phyloP scores from a whole-genome alignment of 2,113 vertebrate species.

The Tachuris rubrigastra region DNA sequence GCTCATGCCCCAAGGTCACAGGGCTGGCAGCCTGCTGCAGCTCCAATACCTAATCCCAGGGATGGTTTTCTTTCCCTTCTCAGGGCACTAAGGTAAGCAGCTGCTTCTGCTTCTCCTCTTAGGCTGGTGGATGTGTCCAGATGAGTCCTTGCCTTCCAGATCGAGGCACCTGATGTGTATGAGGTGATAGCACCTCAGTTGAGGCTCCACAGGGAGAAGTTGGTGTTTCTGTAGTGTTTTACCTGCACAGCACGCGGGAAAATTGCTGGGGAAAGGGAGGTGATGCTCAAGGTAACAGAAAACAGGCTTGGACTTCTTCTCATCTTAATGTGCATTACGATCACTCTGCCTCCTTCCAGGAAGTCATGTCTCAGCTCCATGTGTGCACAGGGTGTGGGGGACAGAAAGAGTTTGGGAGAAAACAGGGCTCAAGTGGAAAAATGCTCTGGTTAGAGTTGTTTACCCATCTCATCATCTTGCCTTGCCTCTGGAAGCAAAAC shows the following conservation, averaged over 20 bases:
- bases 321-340: rapidly evolving
- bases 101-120: background rate
- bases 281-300: rapidly evolving
- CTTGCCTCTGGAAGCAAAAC: background rate
- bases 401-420: too few relatives aligned
- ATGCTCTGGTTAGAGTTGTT: background rate
- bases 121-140: rapidly evolving
- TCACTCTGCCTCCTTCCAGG: background rate
- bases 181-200: rapidly evolving
- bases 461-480: background rate
- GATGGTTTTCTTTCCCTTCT: background rate
- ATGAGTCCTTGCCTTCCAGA: rapidly evolving
- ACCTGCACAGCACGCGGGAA: rapidly evolving
- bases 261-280: background rate
- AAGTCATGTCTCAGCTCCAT: background rate
- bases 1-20: background rate
- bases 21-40: rapidly evolving
- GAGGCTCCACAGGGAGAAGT: background rate
- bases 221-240: background rate
- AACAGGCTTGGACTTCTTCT: background rate
- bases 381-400: rapidly evolving
- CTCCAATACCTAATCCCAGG: too few relatives aligned
- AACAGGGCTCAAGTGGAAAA: background rate
- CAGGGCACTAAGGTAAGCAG: background rate
- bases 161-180: rapidly evolving